Evolutionary conservation across 2,888 invertebrate species (phyloP).

Genomic region (Zaprionus bogoriensis): DNA sequence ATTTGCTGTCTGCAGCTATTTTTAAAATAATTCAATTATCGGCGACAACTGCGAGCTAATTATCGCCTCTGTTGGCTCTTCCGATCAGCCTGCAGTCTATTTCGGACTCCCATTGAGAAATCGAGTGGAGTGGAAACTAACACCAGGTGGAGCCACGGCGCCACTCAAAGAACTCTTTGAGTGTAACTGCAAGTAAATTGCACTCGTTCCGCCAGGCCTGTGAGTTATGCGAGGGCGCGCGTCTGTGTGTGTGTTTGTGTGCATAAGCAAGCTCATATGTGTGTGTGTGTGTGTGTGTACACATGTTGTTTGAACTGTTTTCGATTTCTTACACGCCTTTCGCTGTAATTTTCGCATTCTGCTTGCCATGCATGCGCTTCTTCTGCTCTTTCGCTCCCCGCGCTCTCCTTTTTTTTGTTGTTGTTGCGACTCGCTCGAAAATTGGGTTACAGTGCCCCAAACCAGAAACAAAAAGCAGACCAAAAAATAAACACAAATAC

Average conservation of each 20-base stretch:
- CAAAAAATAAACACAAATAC: conserved; percentile 40
- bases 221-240: not conserved
- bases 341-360: conserved; percentile 68
- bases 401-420: conserved; percentile 20
- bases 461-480: conserved; percentile 22
- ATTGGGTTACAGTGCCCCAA: conserved; percentile 70
- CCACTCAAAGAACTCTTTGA: not conserved
- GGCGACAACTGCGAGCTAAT: conserved; percentile 13
- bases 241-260: not conserved
- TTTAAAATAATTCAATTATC: conserved; percentile 39
- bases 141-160: too few relatives aligned
- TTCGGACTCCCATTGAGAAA: conserved; percentile 2
- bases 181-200: conserved; percentile 12
- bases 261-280: not conserved
- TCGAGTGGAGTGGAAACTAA: too few relatives aligned
- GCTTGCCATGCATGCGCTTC: conserved; percentile 46
- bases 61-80: conserved; percentile 29
- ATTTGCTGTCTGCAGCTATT: conserved; percentile 23
- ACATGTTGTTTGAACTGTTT: conserved; percentile 70
- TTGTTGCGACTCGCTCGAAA: conserved; percentile 63
- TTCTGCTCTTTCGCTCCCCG: conserved; percentile 13
- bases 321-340: conserved; percentile 68
- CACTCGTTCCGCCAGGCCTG: conserved; percentile 11
- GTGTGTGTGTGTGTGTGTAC: conserved; percentile 20
- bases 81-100: conserved; percentile 6